These are phyloP conservation scores for Alcedo atthis DNA, from an alignment of 2,797 vertebrate species.

Conservation along the genomic window DNA sequence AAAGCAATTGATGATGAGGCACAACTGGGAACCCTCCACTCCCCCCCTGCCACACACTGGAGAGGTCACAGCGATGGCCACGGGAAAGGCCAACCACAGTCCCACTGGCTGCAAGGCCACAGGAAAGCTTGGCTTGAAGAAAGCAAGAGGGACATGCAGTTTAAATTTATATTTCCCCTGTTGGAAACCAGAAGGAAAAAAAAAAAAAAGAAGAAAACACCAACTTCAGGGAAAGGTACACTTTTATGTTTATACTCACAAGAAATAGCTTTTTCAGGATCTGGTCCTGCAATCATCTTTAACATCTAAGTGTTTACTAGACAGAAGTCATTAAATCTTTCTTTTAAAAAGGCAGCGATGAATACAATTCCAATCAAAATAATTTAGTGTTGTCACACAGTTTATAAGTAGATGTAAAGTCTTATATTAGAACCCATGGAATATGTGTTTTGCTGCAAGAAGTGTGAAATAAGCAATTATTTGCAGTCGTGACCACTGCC, in stretches of 20 bases:
- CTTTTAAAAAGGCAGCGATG: background rate
- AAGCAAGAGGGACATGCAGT: background rate
- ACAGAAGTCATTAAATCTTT: background rate
- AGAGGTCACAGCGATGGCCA: background rate
- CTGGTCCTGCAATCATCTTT: too few species aligned
- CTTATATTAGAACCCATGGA: background rate
- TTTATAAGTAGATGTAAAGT: background rate
- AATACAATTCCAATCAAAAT: background rate
- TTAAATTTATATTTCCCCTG: background rate
- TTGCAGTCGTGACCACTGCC: background rate
- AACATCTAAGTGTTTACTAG: background rate
- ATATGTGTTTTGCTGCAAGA: background rate
- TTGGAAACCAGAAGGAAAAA: background rate
- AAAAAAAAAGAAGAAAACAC: background rate
- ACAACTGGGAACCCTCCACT: background rate
- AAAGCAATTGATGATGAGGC: background rate
- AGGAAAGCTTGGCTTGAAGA: background rate
- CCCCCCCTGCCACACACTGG: background rate
- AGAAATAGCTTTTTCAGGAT: background rate
- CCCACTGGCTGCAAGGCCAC: background rate
- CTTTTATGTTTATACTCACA: background rate
- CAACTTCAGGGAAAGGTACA: background rate
- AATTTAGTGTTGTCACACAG: background rate
- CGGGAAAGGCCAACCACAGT: background rate
- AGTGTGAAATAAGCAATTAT: background rate